Percentiles rank a stretch among this genome's conserved stretches.
Conservation (phyloP, 1,140 invertebrate genomes). For the Caenorhabditis elegans region DNA sequence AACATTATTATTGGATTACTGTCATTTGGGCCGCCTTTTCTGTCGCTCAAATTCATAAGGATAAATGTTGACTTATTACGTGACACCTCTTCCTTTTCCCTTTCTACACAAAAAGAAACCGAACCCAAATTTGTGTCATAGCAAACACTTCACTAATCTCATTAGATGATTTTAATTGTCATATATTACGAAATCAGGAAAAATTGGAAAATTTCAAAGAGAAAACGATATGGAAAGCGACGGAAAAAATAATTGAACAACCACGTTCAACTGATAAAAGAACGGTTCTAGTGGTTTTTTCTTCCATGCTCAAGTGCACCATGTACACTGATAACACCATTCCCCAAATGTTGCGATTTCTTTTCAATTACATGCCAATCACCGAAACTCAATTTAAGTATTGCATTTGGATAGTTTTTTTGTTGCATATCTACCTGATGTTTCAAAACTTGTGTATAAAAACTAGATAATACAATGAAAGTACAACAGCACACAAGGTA, state of each 20-base stretch:
- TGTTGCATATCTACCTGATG: no score
- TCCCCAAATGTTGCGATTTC: neutral
- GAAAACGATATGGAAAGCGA: neutral
- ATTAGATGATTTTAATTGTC: neutral
- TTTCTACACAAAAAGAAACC: neutral
- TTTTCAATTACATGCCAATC: neutral
- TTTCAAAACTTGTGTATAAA: no score
- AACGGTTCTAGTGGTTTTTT: neutral
- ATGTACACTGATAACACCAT: neutral
- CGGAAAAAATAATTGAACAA: neutral
- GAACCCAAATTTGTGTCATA: neutral
- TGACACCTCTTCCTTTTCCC: no score
- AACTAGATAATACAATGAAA: no score
- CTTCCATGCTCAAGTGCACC: neutral
- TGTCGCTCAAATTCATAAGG: neutral
- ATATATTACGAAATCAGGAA: neutral
- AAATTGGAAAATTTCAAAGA: neutral
- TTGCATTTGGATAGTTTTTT: no score
- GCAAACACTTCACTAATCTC: conserved; percentile 29
- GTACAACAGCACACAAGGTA: neutral
- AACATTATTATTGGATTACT: conserved; percentile 28
- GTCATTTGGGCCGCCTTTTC: neutral
- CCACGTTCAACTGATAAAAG: neutral
- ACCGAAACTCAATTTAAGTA: neutral
- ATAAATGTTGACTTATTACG: conserved; percentile 5